These are phyloP conservation scores for Willisornis vidua DNA, from an alignment of 2,113 vertebrate genomes.

Conservation along the genomic window DNA sequence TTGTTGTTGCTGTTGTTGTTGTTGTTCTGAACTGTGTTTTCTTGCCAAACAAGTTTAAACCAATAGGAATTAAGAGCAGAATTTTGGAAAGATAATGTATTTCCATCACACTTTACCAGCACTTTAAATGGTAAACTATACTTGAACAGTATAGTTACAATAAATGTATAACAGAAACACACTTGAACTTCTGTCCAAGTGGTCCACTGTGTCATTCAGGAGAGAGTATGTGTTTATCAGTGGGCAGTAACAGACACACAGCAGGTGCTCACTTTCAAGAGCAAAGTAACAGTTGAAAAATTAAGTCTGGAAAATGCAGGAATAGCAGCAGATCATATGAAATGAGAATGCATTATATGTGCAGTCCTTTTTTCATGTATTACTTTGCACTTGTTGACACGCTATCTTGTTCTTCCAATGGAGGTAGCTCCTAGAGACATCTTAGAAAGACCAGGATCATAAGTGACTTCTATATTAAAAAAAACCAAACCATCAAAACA, in stretches of 20 bases:
- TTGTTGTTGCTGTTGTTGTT: too few species aligned
- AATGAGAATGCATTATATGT: not conserved
- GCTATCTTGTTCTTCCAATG: not conserved
- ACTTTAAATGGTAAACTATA: not conserved
- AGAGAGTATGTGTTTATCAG: not conserved
- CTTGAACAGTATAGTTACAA: not conserved
- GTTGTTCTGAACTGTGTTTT: not conserved
- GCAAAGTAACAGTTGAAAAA: not conserved
- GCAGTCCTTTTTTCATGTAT: not conserved
- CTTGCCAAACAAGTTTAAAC: not conserved
- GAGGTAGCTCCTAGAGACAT: not conserved
- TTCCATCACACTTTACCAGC: not conserved
- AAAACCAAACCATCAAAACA: not conserved
- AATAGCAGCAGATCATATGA: not conserved
- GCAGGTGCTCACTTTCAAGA: not conserved
- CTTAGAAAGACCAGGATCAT: not conserved
- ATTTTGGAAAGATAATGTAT: not conserved
- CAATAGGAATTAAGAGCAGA: not conserved
- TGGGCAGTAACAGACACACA: not conserved
- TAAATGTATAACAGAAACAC: not conserved
- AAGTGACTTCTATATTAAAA: not conserved
- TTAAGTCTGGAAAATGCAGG: not conserved
- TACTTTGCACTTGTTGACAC: not conserved
- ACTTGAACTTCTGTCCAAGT: not conserved
- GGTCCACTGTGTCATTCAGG: not conserved